These are phyloP conservation scores for Mesochorus sp. DNA, from an alignment of 2,888 invertebrate species.

Conservation along the genomic window DNA sequence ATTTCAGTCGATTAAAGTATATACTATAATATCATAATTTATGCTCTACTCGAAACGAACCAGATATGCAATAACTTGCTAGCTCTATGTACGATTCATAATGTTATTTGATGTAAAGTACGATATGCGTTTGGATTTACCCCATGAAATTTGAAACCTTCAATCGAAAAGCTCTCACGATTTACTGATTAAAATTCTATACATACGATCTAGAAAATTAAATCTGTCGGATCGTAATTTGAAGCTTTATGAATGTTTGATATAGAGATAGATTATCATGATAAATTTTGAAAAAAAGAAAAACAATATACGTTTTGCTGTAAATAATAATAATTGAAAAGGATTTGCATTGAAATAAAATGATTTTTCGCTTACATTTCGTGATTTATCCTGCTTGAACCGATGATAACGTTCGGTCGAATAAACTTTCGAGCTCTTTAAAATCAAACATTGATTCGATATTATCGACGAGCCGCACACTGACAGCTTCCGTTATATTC, in stretches of 20 bases:
- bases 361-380: neutral
- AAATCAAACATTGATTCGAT: neutral
- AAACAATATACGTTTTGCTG: no score
- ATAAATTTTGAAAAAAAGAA: no score
- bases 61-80: neutral
- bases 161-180: neutral
- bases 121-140: neutral
- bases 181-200: no score
- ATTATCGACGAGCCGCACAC: constrained; percentile 9
- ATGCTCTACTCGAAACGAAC: no score
- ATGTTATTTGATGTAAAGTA: neutral
- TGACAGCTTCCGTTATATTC: constrained; percentile 15
- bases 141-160: neutral
- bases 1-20: no score
- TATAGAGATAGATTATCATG: no score
- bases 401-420: neutral
- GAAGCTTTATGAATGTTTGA: neutral
- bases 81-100: neutral
- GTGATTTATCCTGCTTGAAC: neutral
- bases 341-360: no score
- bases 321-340: no score
- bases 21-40: no score
- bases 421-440: neutral
- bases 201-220: neutral
- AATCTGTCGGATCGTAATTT: neutral